These are phyloP conservation scores for Xyrichtys novacula DNA, from an alignment of 2,797 vertebrate species.

Conservation along the genomic window DNA sequence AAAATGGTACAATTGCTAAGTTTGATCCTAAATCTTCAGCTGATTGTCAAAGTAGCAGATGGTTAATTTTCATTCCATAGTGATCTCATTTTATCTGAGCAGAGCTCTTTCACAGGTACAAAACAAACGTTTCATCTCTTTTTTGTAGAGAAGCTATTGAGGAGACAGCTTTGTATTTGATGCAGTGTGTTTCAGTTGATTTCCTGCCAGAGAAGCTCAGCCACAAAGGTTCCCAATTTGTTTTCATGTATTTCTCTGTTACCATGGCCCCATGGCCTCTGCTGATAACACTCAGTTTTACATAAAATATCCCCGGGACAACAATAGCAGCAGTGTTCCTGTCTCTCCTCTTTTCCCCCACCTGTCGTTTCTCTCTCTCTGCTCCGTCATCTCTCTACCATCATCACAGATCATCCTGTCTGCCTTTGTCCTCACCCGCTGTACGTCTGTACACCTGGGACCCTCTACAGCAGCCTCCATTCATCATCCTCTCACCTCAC, in stretches of 20 bases:
- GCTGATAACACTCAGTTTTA: slow-evolving; percentile 42
- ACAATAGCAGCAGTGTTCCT: slow-evolving; percentile 18
- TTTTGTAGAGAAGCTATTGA: not conserved
- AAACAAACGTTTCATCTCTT: not conserved
- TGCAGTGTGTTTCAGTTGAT: not conserved
- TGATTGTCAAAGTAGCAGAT: not conserved
- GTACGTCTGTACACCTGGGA: slow-evolving; percentile 62
- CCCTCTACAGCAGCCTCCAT: slow-evolving; percentile 43
- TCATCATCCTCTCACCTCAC: slow-evolving; percentile 63
- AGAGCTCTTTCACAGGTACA: not conserved
- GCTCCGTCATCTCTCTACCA: slow-evolving; percentile 55
- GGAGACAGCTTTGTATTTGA: not conserved
- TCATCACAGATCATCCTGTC: slow-evolving; percentile 70
- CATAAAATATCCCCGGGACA: slow-evolving; percentile 10
- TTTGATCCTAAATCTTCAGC: too few species aligned
- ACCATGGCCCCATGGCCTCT: slow-evolving; percentile 3
- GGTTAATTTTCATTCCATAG: not conserved
- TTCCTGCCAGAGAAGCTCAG: not conserved
- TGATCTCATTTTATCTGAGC: not conserved
- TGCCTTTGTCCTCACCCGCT: slow-evolving; percentile 61
- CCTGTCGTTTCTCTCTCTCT: slow-evolving; percentile 35
- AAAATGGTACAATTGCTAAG: too few species aligned
- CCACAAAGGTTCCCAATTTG: slow-evolving; percentile 11
- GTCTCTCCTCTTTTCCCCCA: slow-evolving; percentile 1
- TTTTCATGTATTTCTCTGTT: slow-evolving; percentile 15